These are phyloP conservation scores for Lasioglossum calceatum DNA, from an alignment of 2,888 invertebrate species.

Conservation along the genomic window DNA sequence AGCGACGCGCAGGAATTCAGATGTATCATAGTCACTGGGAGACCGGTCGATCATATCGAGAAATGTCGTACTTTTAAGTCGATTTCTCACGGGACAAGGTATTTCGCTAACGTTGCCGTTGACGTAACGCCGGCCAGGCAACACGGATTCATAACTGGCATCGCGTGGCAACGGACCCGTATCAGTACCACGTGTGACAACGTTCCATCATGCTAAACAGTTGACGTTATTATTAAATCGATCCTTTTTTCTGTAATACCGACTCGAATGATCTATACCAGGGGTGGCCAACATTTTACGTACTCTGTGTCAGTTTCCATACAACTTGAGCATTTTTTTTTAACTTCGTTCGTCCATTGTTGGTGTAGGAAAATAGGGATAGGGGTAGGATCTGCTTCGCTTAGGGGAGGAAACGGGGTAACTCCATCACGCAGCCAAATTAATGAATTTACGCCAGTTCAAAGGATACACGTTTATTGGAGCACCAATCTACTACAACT, in stretches of 20 bases:
- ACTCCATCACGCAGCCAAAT: no score
- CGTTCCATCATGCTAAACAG: conserved; percentile 43
- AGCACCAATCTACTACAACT: no score
- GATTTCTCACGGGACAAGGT: conserved; percentile 54
- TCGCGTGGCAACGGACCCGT: conserved; percentile 37
- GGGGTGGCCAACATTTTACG: no score
- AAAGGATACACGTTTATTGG: no score
- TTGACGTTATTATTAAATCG: conserved; percentile 38
- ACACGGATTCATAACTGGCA: conserved; percentile 45
- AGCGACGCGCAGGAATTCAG: conserved; percentile 4
- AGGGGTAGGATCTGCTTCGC: no score
- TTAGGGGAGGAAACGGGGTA: no score
- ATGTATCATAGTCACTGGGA: conserved; percentile 32
- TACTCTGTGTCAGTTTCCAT: no score
- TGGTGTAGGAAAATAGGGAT: no score
- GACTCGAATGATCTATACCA: background rate
- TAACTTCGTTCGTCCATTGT: no score
- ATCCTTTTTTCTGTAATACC: conserved; percentile 18
- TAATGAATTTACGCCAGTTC: no score
- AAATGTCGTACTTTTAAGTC: conserved; percentile 50
- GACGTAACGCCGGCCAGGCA: conserved; percentile 32
- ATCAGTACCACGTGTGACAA: conserved; percentile 40
- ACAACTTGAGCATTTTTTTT: no score
- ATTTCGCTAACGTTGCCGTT: conserved; percentile 33
- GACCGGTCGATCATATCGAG: conserved; percentile 21